Evolutionary conservation across 30 jellyfish, hydroid and myxozoan genomes (phyloP), one percentile per base, ranked within the genome.

Genomic region (Aurelia sp.): DNA sequence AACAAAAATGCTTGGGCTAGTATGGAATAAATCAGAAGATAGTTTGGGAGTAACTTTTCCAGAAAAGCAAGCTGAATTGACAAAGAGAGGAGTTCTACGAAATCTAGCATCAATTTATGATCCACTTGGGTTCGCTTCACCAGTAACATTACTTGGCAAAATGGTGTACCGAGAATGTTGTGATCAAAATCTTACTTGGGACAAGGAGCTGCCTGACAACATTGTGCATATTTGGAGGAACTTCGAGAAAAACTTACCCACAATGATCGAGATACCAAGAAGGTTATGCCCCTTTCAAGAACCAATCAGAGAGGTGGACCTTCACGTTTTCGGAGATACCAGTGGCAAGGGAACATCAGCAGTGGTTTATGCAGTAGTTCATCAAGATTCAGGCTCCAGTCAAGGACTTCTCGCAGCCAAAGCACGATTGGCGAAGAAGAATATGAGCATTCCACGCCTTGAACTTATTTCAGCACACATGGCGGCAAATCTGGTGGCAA

Each of bases 281-380:
- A 52, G 88, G 17, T 78, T 81, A 80, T 15, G 52, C 52, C 31
- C 76, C 60, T 19, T 40, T 21, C 40, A 48, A 53, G 90, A 82
- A 73, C 67, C 47, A 22, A 90, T 83, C 21, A 33, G 19, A n/a
- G 13, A 59, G 41, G 66, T 82, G 23, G 97, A 73, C 47, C 58
- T 90, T 11, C 96, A 83, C 79, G 96, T 75, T 40, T 90, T 89
- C 71, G 97, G 95, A 62, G 97, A 89, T 76, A 74, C 90, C 11
- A 71, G 97, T 61, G 86, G 63, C 61, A 66, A 60, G 23, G 97
- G 97, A 31, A 41, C 86, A 61, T 52, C 93, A 62, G 94, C 94
- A 21, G 86, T 88, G 51, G 47, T 85, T 5, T 91, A 90, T 60
- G 88, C 85, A 57, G 94, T 91, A 7, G 90, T 71, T 22, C 81